These are phyloP conservation scores for Gobio occitaniae DNA, from an alignment of 2,797 vertebrate genomes.

Conservation along the genomic window DNA sequence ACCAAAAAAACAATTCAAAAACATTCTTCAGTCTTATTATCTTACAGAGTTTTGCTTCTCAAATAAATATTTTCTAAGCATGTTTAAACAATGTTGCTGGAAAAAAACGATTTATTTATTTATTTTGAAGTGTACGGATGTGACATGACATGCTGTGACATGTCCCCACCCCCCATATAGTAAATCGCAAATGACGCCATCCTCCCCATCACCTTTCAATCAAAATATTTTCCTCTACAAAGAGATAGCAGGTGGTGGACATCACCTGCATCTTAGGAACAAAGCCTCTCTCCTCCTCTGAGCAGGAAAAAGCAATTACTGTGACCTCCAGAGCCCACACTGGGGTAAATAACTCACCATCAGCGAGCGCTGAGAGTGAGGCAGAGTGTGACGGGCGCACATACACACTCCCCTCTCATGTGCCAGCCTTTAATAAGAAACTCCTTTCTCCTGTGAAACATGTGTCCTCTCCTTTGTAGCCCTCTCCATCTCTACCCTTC, in stretches of 20 bases:
- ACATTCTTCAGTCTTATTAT: neutral
- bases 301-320: constrained; percentile 76
- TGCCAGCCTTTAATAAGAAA: constrained; percentile 40
- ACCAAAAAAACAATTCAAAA: neutral
- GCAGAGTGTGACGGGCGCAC: constrained; percentile 6
- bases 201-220: constrained; percentile 7
- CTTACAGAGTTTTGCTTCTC: neutral
- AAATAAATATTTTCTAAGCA: neutral
- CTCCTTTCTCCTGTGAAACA: constrained; percentile 38
- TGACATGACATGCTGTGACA: neutral
- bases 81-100: neutral
- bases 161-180: too few species aligned
- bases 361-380: constrained; percentile 23
- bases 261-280: constrained; percentile 67
- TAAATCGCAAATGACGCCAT: neutral
- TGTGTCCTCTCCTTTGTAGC: constrained; percentile 30
- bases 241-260: constrained; percentile 19
- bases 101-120: neutral
- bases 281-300: constrained; percentile 65
- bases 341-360: constrained; percentile 48
- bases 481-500: constrained; percentile 31
- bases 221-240: constrained; percentile 14
- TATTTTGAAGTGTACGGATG: neutral
- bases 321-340: constrained; percentile 61
- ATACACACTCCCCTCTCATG: constrained; percentile 13